phyloP scores from a whole-genome alignment of 2,888 invertebrate genomes.

The Nemoura dubitans region DNA sequence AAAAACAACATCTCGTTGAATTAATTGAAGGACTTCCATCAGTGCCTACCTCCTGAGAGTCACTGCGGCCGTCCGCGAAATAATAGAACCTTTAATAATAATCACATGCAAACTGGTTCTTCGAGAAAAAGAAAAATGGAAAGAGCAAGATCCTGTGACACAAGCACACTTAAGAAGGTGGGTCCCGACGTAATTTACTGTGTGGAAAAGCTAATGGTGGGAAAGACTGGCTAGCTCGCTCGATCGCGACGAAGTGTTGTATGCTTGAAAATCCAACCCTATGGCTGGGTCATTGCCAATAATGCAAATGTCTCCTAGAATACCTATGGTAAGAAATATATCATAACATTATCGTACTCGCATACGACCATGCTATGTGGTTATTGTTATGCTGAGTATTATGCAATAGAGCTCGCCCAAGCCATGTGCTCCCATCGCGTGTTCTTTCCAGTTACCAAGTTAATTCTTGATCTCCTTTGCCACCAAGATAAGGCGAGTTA shows the following conservation, averaged over 20 bases:
- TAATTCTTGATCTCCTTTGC: not conserved
- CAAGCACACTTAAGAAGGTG: constrained; percentile 42
- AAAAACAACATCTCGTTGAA: not conserved
- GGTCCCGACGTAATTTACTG: constrained; percentile 37
- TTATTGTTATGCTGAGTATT: not conserved
- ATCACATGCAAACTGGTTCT: constrained; percentile 37
- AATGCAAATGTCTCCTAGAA: not conserved
- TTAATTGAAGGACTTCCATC: constrained; percentile 10
- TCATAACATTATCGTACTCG: not conserved
- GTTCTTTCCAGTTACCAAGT: not conserved
- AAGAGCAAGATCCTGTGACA: constrained; percentile 28
- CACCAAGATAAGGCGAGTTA: not conserved
- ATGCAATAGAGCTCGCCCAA: not conserved
- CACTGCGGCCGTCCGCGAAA: not conserved
- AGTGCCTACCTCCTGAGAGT: not conserved
- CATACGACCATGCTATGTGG: not conserved
- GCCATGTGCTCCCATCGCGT: not conserved
- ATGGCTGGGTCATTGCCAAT: constrained; percentile 16
- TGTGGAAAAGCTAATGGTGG: constrained; percentile 38
- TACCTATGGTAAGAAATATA: too few relatives aligned
- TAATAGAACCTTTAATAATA: not conserved
- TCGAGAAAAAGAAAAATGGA: constrained; percentile 21
- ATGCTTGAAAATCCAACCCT: not conserved
- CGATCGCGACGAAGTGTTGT: constrained; percentile 9
- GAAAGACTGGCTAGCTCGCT: not conserved